Conservation (phyloP, 2,888 invertebrate genomes). For the Venustoraphidia nigricollis region DNA sequence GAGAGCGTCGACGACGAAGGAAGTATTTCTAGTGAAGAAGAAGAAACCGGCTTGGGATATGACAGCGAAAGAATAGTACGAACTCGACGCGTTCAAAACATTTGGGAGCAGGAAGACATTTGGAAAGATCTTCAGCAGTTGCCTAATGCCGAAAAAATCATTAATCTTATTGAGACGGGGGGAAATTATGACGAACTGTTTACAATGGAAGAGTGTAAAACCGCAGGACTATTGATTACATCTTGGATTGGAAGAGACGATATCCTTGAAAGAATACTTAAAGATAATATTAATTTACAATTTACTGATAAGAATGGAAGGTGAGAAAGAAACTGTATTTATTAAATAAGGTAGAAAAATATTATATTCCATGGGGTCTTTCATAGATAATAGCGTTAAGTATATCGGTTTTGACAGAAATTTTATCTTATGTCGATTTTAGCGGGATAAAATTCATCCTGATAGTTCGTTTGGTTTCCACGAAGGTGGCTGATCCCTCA, state of each 20-base stretch:
- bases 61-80: conserved; percentile 15
- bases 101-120: conserved; percentile 21
- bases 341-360: not conserved
- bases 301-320: conserved; percentile 50
- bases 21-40: conserved; percentile 36
- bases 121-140: conserved; percentile 25
- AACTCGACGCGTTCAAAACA: conserved; percentile 19
- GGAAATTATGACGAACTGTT: conserved; percentile 32
- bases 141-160: conserved; percentile 32
- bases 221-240: conserved; percentile 41
- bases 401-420: not conserved
- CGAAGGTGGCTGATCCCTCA: too few relatives aligned
- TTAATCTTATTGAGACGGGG: conserved; percentile 24
- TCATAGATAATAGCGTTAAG: not conserved
- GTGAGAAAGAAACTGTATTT: conserved; percentile 26
- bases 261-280: conserved; percentile 35
- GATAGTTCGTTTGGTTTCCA: not conserved
- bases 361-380: conserved; percentile 1
- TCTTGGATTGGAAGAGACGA: conserved; percentile 42
- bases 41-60: conserved; percentile 30
- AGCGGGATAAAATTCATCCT: not conserved
- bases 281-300: conserved; percentile 44
- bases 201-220: conserved; percentile 24
- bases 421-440: not conserved
- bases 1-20: conserved; percentile 11